Percentiles rank a stretch among this genome's conserved stretches.
Conservation (phyloP, 2,888 invertebrate species). For the Pristionchus japonicus region DNA sequence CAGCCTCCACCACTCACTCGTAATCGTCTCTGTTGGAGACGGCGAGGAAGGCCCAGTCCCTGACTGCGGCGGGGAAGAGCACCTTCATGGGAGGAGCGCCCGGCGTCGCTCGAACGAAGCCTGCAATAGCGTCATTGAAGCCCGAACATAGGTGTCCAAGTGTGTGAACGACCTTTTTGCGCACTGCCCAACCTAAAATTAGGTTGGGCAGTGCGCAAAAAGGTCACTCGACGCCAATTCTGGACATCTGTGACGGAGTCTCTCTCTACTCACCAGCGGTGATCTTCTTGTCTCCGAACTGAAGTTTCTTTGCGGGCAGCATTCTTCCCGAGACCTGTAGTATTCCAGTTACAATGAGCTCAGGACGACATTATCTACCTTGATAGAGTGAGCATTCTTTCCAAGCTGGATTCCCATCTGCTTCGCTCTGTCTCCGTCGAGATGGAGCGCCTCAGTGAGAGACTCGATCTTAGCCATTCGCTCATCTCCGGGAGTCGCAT, state of each 20-base stretch:
- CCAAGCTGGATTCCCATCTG: not conserved
- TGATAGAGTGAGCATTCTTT: not conserved
- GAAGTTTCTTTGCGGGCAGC: slow-evolving; percentile 3
- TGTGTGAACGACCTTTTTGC: no score
- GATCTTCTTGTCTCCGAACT: not conserved
- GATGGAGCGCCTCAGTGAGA: slow-evolving; percentile 15
- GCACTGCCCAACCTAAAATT: no score
- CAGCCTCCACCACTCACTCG: not conserved
- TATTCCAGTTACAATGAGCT: not conserved
- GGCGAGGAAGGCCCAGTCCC: slow-evolving; percentile 3
- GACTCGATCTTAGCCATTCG: not conserved
- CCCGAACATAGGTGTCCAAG: no score
- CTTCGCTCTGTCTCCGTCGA: not conserved
- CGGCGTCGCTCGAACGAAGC: not conserved
- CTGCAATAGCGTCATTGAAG: not conserved
- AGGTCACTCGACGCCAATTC: no score
- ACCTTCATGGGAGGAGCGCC: not conserved
- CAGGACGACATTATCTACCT: no score
- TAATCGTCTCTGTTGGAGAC: not conserved
- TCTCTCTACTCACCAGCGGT: not conserved
- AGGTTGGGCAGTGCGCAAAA: no score
- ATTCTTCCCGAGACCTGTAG: not conserved
- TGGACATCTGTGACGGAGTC: no score
- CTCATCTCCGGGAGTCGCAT: slow-evolving; percentile 3
- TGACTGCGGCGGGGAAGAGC: not conserved